A percentile compares a stretch with the other conserved stretches of the same genome.
Conservation (phyloP, 1,140 invertebrate genomes). For the Telenomus remus region DNA sequence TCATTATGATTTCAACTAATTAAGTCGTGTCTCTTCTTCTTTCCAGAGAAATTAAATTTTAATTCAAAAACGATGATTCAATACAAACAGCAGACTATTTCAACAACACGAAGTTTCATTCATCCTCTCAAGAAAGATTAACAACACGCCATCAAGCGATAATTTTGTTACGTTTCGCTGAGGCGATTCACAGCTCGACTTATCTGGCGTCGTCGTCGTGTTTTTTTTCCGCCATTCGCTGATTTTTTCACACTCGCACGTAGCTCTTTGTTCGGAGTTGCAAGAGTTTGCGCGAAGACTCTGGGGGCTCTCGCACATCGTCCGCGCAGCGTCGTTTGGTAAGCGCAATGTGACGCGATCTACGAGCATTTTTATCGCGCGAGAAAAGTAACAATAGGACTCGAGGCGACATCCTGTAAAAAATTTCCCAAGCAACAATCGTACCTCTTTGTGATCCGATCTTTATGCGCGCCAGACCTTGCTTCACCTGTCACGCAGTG, state of each 20-base stretch:
- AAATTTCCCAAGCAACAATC: constrained; percentile 58
- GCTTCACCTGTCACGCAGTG: constrained; percentile 51
- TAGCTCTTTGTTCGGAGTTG: constrained; percentile 28
- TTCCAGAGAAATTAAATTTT: too few relatives aligned
- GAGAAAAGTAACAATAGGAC: constrained; percentile 51
- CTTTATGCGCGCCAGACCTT: constrained; percentile 48
- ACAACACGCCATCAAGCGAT: constrained; percentile 5
- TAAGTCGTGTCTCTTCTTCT: too few relatives aligned
- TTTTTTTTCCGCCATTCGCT: constrained; percentile 4
- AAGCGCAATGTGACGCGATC: constrained; percentile 52
- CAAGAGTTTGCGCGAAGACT: constrained; percentile 31
- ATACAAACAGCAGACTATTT: too few relatives aligned
- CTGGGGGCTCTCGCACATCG: constrained; percentile 13
- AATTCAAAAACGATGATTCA: too few relatives aligned
- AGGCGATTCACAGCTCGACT: constrained; percentile 14
- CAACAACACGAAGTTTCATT: too few relatives aligned
- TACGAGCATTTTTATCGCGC: constrained; percentile 48
- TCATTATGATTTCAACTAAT: too few relatives aligned
- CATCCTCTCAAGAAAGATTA: not conserved
- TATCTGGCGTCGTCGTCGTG: constrained; percentile 4
- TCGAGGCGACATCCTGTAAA: constrained; percentile 54
- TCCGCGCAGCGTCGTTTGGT: constrained; percentile 27
- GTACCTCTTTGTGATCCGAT: constrained; percentile 52
- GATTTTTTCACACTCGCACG: constrained; percentile 35
- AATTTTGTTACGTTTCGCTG: constrained; percentile 21